Conservation (phyloP, 2,888 invertebrate genomes). For the Drosophila maculinotata region DNA sequence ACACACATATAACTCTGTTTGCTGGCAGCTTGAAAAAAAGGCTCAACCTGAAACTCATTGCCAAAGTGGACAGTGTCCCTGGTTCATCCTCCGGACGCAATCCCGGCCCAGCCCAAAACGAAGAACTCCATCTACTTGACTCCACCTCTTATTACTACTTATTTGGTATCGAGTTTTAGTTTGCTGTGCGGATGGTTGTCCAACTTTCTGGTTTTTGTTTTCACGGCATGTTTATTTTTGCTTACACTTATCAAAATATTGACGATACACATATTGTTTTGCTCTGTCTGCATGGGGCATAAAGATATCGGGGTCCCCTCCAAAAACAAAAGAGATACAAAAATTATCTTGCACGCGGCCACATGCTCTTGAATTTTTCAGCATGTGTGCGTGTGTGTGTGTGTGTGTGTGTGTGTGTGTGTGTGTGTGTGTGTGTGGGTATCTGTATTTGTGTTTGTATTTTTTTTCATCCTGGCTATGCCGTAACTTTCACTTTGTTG, state of each 20-base stretch:
- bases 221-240: constrained; percentile 79
- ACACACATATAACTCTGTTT: constrained; percentile 23
- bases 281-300: constrained; percentile 61
- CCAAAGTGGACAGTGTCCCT: constrained; percentile 57
- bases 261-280: constrained; percentile 73
- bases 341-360: constrained; percentile 56
- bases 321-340: constrained; percentile 23
- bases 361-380: constrained; percentile 58
- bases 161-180: constrained; percentile 30
- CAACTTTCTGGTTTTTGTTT: constrained; percentile 58
- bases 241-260: constrained; percentile 82
- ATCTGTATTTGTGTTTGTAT: constrained; percentile 15
- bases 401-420: constrained; percentile 21
- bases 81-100: no score
- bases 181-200: constrained; percentile 44
- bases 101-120: constrained; percentile 8
- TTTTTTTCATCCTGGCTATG: constrained; percentile 21
- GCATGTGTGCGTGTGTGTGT: constrained; percentile 17
- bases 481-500: constrained; percentile 77
- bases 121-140: constrained; percentile 23
- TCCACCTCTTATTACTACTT: constrained; percentile 5
- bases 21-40: constrained; percentile 28
- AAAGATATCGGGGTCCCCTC: constrained; percentile 63
- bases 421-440: constrained; percentile 7
- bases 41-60: constrained; percentile 45